Percentiles rank a stretch among this genome's conserved stretches.
Conservation (phyloP, 2,797 vertebrate genomes). For the Balearica regulorum region DNA sequence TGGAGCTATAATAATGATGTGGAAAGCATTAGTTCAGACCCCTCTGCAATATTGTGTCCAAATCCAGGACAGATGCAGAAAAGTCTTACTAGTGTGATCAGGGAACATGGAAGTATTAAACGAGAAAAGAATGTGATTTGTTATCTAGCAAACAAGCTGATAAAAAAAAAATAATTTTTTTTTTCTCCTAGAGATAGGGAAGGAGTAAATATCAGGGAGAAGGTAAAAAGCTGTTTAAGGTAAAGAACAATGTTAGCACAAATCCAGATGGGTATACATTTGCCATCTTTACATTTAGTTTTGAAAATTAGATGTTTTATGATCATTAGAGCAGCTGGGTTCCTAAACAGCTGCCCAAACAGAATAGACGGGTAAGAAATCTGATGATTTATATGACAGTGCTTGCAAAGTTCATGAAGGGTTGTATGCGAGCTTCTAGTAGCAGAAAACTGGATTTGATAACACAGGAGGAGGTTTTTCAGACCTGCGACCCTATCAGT, state of each 20-base stretch:
- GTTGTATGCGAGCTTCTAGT: background rate
- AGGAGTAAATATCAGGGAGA: background rate
- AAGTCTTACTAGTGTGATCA: background rate
- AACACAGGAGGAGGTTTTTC: background rate
- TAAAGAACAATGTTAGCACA: background rate
- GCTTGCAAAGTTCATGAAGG: background rate
- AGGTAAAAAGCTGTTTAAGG: background rate
- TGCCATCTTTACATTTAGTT: background rate
- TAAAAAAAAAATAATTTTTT: background rate
- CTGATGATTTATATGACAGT: background rate
- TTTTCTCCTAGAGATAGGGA: background rate
- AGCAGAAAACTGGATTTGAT: background rate
- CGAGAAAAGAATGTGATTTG: background rate
- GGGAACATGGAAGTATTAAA: background rate
- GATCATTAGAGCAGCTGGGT: background rate
- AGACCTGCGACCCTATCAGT: background rate
- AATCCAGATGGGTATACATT: background rate
- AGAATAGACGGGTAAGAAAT: background rate
- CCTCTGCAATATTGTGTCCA: background rate
- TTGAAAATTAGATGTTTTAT: background rate
- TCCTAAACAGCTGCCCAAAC: background rate
- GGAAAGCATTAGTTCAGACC: background rate
- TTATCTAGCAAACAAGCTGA: background rate
- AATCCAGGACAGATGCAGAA: background rate
- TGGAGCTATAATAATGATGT: background rate